phyloP scores from a whole-genome alignment of 2,797 vertebrate genomes.

The Anabas testudineus region DNA sequence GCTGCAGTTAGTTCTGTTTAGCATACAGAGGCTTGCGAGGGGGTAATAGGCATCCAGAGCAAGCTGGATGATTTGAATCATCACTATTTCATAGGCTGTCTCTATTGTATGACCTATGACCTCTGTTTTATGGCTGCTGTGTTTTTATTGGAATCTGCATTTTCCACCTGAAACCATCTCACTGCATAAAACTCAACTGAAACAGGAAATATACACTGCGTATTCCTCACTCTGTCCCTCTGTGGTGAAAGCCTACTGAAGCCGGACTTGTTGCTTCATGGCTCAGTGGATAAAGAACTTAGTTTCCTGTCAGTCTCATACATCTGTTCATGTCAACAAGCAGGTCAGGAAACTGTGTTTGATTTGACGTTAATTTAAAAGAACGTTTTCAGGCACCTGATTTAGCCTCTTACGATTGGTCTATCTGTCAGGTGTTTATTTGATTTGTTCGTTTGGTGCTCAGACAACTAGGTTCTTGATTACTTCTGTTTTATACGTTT shows the following conservation, averaged over 20 bases:
- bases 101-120: conserved; percentile 61
- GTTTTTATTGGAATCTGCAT: conserved; percentile 65
- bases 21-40: conserved; percentile 37
- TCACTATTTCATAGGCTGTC: conserved; percentile 70
- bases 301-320: conserved; percentile 59
- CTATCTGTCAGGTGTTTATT: conserved; percentile 46
- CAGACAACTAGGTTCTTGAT: conserved; percentile 56
- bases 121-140: conserved; percentile 41
- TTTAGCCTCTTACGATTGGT: conserved; percentile 38
- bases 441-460: conserved; percentile 49
- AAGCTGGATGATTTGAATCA: conserved; percentile 62
- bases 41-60: conserved; percentile 52
- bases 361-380: conserved; percentile 68
- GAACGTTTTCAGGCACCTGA: conserved; percentile 45
- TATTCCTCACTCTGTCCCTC: conserved; percentile 43
- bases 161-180: conserved; percentile 42
- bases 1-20: conserved; percentile 42
- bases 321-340: conserved; percentile 62
- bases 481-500: conserved; percentile 51
- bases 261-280: conserved; percentile 51
- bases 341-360: conserved; percentile 53
- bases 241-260: conserved; percentile 48
- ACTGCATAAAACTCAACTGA: conserved; percentile 31
- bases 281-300: conserved; percentile 58
- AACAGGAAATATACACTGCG: conserved; percentile 44